Percentiles rank a stretch among this genome's conserved stretches.
These are phyloP conservation scores for Anthopleura xanthogrammica DNA, from an alignment of 92 coral and sea anemone species.

Conservation along the genomic window DNA sequence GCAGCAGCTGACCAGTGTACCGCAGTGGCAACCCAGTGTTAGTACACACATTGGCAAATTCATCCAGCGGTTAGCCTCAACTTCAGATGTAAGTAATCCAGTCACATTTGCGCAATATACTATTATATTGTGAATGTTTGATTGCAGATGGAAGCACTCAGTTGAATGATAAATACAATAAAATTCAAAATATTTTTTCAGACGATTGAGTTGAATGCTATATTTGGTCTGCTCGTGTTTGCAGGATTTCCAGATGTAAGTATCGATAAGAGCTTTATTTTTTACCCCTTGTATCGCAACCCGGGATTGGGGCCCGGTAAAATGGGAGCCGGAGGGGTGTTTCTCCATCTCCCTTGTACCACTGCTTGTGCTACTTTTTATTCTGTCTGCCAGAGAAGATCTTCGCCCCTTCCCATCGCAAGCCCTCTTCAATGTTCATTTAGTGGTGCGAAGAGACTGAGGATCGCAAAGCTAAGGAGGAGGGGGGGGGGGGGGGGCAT, in stretches of 20 bases:
- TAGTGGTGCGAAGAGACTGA: too few relatives aligned
- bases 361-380: too few relatives aligned
- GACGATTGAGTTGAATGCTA: slow-evolving; percentile 73
- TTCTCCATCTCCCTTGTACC: neutral
- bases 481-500: too few relatives aligned
- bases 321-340: neutral
- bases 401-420: too few relatives aligned
- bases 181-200: slow-evolving; percentile 16
- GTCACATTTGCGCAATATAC: too few relatives aligned
- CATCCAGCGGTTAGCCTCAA: slow-evolving; percentile 64
- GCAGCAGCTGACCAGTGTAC: slow-evolving; percentile 77
- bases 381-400: too few relatives aligned
- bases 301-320: too few relatives aligned
- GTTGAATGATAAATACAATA: too few relatives aligned
- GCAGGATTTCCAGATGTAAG: slow-evolving; percentile 99
- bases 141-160: neutral
- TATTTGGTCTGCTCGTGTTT: slow-evolving; percentile 92
- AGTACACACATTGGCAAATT: slow-evolving; percentile 81
- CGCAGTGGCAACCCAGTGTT: slow-evolving; percentile 89
- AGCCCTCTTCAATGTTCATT: too few relatives aligned
- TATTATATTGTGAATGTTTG: neutral
- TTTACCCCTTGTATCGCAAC: neutral
- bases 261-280: slow-evolving; percentile 11
- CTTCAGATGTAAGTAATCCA: slow-evolving; percentile 47
- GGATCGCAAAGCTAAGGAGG: too few relatives aligned